Evolutionary conservation across 2,888 invertebrate genomes (phyloP).

Genomic region (Drosophila subquinaria): DNA sequence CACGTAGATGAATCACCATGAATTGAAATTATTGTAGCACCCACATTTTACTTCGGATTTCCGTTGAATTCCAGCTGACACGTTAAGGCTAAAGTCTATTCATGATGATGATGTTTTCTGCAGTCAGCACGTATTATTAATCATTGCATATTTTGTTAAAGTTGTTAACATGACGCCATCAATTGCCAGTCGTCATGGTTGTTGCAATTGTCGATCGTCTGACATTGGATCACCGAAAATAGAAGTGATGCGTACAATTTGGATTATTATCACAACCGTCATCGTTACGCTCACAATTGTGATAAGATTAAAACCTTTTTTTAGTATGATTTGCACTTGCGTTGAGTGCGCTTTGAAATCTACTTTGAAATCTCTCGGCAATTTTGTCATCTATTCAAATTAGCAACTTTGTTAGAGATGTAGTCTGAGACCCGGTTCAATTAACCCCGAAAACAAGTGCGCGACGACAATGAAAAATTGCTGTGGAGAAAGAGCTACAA

Average conservation of each 20-base stretch:
- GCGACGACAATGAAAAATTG: conserved; percentile 63
- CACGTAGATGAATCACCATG: conserved; percentile 60
- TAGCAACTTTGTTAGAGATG: conserved; percentile 38
- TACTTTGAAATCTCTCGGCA: conserved; percentile 21
- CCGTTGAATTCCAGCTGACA: conserved; percentile 61
- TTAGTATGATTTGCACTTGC: conserved; percentile 22
- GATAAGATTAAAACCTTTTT: conserved; percentile 65
- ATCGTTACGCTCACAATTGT: conserved; percentile 32
- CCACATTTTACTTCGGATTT: conserved; percentile 52
- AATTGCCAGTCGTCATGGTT: conserved; percentile 52
- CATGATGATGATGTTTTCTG: conserved; percentile 23
- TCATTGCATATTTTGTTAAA: conserved; percentile 43
- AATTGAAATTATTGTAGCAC: conserved; percentile 33
- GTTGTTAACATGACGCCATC: conserved; percentile 65
- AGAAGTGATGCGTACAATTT: conserved; percentile 61
- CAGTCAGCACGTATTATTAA: conserved; percentile 67
- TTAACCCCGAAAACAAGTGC: conserved; percentile 75
- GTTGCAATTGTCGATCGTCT: conserved; percentile 25
- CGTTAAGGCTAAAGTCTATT: conserved; percentile 20
- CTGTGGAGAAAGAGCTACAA: conserved; percentile 34
- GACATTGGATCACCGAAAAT: conserved; percentile 54
- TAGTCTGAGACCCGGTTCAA: conserved; percentile 61
- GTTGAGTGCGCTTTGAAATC: conserved; percentile 23
- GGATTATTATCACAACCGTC: not conserved
- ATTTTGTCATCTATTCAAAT: conserved; percentile 72